phyloP scores from a whole-genome alignment of 2,797 vertebrate genomes.

The Selene dorsalis region DNA sequence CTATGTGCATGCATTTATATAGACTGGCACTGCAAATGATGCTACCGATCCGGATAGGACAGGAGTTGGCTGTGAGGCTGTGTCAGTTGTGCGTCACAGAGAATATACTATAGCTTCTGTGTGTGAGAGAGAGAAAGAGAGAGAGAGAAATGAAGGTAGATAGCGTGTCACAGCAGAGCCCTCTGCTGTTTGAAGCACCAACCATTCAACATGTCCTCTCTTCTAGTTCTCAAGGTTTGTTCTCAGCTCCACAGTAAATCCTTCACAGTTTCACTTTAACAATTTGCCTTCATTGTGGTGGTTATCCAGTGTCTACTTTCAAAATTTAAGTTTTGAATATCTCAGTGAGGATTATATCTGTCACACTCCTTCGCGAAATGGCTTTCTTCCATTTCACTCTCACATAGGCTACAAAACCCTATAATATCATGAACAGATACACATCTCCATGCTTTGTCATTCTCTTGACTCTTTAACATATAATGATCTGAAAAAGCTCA shows the following conservation, averaged over 20 bases:
- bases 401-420: not conserved
- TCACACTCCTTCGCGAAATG: not conserved
- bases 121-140: constrained; percentile 9
- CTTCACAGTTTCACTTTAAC: not conserved
- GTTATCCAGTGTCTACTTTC: not conserved
- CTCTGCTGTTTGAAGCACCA: constrained; percentile 71
- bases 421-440: not conserved
- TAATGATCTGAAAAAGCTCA: not conserved
- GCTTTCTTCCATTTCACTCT: not conserved
- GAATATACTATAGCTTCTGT: constrained; percentile 35
- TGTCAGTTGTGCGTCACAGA: constrained; percentile 57
- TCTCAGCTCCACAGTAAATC: not conserved
- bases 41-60: constrained; percentile 51
- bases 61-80: constrained; percentile 62
- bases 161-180: constrained; percentile 72
- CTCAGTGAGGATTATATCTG: not conserved
- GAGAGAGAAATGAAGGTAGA: constrained; percentile 3
- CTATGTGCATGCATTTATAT: constrained; percentile 55
- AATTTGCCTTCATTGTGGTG: not conserved
- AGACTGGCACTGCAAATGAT: constrained; percentile 53
- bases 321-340: not conserved
- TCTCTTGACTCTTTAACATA: not conserved
- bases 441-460: not conserved
- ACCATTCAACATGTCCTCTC: constrained; percentile 18
- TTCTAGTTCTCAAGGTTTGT: not conserved